Evolutionary conservation across 2,888 invertebrate genomes (phyloP), one percentile per base, ranked within the genome.

Genomic region (Amphipoea lucens): DNA sequence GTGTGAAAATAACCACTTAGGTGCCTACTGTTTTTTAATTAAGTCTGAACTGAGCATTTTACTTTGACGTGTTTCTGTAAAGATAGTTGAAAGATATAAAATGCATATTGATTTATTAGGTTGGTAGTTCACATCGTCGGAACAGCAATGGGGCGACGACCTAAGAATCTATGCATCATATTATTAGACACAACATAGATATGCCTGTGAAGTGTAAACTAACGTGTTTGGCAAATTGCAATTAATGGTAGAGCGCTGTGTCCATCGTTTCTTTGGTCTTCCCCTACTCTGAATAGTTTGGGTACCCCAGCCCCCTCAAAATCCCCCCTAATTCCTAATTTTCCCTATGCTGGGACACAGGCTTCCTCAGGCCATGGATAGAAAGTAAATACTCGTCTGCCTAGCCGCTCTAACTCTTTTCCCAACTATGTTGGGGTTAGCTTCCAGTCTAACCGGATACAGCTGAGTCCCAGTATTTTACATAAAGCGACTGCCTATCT

Each of bases 1-100:
- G 90, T 90, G 91, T 90, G 90, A 91, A 90, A 81, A 83, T 74
- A 78, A 74, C 90, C 91, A 91, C 87, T 91, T 90, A 91, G 67
- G 20, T 70, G 23, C 40, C 40, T 40, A 40, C 78, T 84, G 62
- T 78, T 82, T 87, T 83, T 81, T 88, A 89, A 90, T 88, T 90
- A 88, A 88, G 69, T 87, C 76, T 79, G 42, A 87, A 82, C 86
- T 90, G 17, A 84, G 60, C 78, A 85, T 88, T 90, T 90, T 85
- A 85, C 78, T 87, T 83, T 79, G 76, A 80, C 84, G 85, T 81
- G 51, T 82, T 74, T 51, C 76, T 87, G 83, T 90, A 82, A 87
- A 89, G 75, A 78, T 76, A 79, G 63, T 74, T 77, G 66, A 77
- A 73, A 75, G 40, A 76, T 76, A 72, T 82, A 83, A 81, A 82